Conservation (phyloP, 2,888 invertebrate genomes). For the Apantesis nais region DNA sequence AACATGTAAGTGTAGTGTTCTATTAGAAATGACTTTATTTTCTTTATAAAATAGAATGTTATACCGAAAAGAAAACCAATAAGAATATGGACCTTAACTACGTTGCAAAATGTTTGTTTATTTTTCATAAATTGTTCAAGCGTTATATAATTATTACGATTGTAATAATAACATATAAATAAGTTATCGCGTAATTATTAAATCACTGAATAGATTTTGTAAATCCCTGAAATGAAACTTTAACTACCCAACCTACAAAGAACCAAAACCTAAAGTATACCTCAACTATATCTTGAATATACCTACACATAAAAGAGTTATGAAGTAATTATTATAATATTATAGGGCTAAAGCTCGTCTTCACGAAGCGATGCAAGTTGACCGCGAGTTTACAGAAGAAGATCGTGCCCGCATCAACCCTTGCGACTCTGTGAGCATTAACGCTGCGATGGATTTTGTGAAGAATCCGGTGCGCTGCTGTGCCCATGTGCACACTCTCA, state of each 20-base stretch:
- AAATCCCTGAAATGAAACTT: too few relatives aligned
- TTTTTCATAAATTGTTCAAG: too few relatives aligned
- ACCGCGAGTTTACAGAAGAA: conserved; percentile 93
- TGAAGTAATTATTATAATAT: background rate
- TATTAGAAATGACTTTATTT: background rate
- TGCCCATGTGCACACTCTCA: conserved; percentile 94
- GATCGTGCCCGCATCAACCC: conserved; percentile 96
- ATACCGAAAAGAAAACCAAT: too few relatives aligned
- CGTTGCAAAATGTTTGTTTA: too few relatives aligned
- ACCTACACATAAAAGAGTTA: background rate
- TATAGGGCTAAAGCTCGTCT: conserved; percentile 96
- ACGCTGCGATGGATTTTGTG: conserved; percentile 96
- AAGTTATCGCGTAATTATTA: too few relatives aligned
- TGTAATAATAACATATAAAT: too few relatives aligned
- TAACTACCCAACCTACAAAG: too few relatives aligned
- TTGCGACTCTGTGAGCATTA: conserved; percentile 95
- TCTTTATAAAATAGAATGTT: background rate
- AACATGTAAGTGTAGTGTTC: conserved; percentile 90
- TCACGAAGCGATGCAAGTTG: conserved; percentile 96
- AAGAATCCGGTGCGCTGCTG: conserved; percentile 98
- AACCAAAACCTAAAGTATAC: too few relatives aligned
- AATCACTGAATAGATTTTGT: too few relatives aligned
- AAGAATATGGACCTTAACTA: too few relatives aligned
- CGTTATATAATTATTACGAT: too few relatives aligned
- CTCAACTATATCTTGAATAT: too few relatives aligned